phyloP scores from a whole-genome alignment of 2,113 vertebrate genomes.

The Lasiurus borealis region DNA sequence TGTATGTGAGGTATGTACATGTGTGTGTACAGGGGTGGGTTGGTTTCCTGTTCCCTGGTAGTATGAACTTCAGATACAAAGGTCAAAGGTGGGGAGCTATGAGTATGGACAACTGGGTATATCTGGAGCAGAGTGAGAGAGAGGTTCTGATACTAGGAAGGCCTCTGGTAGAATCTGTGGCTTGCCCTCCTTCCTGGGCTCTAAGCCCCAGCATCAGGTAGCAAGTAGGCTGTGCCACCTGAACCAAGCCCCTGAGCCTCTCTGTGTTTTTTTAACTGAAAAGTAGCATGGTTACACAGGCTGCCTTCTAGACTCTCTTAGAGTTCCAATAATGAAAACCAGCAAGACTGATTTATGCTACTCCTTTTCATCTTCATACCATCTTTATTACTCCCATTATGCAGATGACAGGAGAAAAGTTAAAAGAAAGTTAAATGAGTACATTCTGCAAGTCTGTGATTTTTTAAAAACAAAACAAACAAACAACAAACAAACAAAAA shows the following conservation, averaged over 20 bases:
- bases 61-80: background rate
- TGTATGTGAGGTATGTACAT: background rate
- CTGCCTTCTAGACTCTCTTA: background rate
- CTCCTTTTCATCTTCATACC: background rate
- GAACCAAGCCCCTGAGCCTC: background rate
- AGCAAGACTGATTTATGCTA: background rate
- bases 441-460: conserved; percentile 36
- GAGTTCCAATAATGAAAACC: background rate
- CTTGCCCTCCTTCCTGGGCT: background rate
- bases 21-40: background rate
- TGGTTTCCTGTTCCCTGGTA: background rate
- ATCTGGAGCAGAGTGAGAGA: background rate
- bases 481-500: background rate
- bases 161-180: background rate
- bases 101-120: too few species aligned
- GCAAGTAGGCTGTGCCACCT: background rate
- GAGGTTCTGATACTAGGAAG: background rate
- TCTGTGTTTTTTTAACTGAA: conserved; percentile 9
- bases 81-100: background rate
- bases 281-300: background rate
- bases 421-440: conserved; percentile 58
- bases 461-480: conserved; percentile 25
- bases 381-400: conserved; percentile 64
- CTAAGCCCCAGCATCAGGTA: background rate
- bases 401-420: conserved; percentile 44